These are phyloP conservation scores for Neofelis nebulosa DNA, from an alignment of 2,113 vertebrate genomes.

Conservation along the genomic window DNA sequence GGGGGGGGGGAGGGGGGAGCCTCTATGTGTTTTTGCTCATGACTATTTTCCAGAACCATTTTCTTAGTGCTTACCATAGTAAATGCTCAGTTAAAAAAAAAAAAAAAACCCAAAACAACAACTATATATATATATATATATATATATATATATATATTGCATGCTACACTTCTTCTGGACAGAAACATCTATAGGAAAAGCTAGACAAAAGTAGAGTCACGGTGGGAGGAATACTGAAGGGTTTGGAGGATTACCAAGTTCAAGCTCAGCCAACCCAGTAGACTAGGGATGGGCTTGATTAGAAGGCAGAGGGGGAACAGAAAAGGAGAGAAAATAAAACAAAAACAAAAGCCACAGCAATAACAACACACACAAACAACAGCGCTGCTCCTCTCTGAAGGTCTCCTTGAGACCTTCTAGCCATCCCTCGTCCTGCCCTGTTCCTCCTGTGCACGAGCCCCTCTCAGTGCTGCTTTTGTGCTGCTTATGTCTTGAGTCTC, in stretches of 20 bases:
- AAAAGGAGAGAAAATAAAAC: neutral
- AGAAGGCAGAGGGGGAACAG: neutral
- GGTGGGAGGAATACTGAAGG: neutral
- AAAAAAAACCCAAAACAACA: too few species aligned
- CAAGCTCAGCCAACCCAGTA: neutral
- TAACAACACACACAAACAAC: too few species aligned
- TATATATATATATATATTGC: neutral
- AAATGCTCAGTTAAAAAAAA: neutral
- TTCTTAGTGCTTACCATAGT: neutral
- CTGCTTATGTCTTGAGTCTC: neutral
- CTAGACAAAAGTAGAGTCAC: neutral
- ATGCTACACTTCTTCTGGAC: neutral
- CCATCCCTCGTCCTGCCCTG: too few species aligned
- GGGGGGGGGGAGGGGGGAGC: too few species aligned
- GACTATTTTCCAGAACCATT: constrained; percentile 32
- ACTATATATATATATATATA: too few species aligned
- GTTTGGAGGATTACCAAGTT: neutral
- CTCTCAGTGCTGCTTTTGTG: neutral
- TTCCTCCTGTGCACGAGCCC: rapidly evolving
- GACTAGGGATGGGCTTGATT: neutral
- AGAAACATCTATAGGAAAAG: neutral
- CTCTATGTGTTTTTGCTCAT: neutral
- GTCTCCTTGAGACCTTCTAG: neutral
- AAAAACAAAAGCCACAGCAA: neutral
- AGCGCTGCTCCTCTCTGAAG: neutral